Evolutionary conservation across 1,140 invertebrate genomes (phyloP).

Genomic region (Bombus superbus): DNA sequence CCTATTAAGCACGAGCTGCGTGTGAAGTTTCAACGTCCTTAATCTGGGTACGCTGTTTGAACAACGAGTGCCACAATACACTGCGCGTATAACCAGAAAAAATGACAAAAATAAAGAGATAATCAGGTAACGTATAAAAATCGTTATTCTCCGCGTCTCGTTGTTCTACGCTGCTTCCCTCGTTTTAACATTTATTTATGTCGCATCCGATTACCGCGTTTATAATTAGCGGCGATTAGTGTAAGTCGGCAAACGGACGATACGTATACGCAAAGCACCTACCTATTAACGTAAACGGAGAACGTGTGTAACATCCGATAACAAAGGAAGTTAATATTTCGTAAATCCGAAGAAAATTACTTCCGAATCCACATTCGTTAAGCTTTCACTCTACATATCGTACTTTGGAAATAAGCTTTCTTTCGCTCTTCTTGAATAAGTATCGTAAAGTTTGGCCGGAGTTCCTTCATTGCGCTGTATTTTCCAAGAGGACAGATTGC

Average conservation of each 20-base stretch:
- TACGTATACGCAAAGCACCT: neutral
- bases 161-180: neutral
- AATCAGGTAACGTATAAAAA: neutral
- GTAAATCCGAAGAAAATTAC: neutral
- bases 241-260: neutral
- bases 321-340: neutral
- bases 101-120: neutral
- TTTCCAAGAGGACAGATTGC: neutral
- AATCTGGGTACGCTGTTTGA: too few relatives aligned
- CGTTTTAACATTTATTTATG: too few relatives aligned
- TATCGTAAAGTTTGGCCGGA: neutral
- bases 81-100: neutral
- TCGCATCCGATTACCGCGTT: neutral
- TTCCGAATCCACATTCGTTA: neutral
- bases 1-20: neutral
- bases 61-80: neutral
- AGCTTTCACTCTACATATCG: too few relatives aligned
- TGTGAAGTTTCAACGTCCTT: neutral
- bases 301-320: too few relatives aligned
- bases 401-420: neutral
- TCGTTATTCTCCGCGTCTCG: neutral
- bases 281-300: neutral
- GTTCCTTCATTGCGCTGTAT: too few relatives aligned
- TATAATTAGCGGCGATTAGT: neutral
- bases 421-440: neutral